Conservation (phyloP, 1,140 invertebrate genomes). For the Drosophila miranda region DNA sequence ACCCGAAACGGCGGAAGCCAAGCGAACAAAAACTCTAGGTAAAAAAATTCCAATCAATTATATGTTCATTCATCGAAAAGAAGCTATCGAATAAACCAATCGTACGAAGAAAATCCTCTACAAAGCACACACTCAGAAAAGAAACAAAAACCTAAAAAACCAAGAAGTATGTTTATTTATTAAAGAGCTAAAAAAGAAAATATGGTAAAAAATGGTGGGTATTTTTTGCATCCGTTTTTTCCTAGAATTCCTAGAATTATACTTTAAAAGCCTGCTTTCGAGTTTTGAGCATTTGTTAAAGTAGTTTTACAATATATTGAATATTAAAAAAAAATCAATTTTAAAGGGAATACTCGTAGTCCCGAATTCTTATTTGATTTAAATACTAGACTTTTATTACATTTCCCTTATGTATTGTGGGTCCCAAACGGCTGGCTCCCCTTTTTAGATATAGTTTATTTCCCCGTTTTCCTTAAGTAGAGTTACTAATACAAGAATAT, state of each 20-base stretch:
- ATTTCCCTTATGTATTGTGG: constrained; percentile 30
- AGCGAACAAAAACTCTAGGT: constrained; percentile 47
- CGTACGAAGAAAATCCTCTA: constrained; percentile 24
- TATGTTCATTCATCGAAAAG: constrained; percentile 60
- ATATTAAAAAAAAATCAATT: no score
- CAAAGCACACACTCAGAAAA: constrained; percentile 34
- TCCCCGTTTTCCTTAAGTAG: constrained; percentile 54
- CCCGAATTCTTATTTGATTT: neutral
- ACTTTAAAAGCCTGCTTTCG: constrained; percentile 25
- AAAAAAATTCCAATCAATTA: constrained; percentile 72
- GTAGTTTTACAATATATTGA: no score
- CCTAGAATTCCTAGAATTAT: neutral
- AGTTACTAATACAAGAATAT: constrained; percentile 48
- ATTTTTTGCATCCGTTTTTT: no score
- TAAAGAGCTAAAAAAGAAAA: constrained; percentile 18
- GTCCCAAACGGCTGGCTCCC: neutral
- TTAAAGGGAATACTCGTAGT: no score
- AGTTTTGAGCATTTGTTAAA: no score
- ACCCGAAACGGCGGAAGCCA: constrained; percentile 32
- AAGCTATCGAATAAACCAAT: constrained; percentile 43
- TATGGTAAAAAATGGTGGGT: constrained; percentile 60
- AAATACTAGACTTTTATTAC: constrained; percentile 2
- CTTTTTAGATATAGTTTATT: constrained; percentile 60
- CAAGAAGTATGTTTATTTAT: constrained; percentile 38
- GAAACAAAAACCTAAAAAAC: constrained; percentile 19